A percentile compares a stretch with the other conserved stretches of the same genome.
Evolutionary conservation across 2,888 invertebrate species (phyloP).

Genomic region (Acanthopleura granulata): DNA sequence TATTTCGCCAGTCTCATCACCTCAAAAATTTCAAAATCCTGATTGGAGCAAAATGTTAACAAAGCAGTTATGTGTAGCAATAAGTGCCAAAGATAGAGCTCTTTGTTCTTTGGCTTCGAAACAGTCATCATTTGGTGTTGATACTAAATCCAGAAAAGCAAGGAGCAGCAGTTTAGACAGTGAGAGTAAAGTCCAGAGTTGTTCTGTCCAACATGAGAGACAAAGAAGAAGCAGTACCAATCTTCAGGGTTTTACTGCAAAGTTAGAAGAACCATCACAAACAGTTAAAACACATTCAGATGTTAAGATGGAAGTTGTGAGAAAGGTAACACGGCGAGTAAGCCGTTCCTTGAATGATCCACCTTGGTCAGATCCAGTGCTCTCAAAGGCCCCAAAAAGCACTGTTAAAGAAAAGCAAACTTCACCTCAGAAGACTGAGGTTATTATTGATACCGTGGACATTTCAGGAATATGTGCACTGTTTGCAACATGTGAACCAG

Average conservation of each 20-base stretch:
- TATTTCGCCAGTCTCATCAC: neutral
- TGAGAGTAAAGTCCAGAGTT: too few species aligned
- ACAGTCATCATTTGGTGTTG: neutral
- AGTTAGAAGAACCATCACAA: neutral
- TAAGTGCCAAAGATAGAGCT: neutral
- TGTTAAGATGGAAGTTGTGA: neutral
- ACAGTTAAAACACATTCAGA: neutral
- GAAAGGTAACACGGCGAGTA: neutral
- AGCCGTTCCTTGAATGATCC: neutral
- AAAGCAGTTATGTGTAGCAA: too few species aligned
- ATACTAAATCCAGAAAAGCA: neutral
- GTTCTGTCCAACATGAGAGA: too few species aligned
- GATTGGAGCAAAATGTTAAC: too few species aligned
- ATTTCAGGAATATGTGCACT: constrained; percentile 12
- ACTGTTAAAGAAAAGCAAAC: neutral
- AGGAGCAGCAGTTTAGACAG: neutral
- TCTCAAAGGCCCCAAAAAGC: neutral
- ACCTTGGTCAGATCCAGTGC: neutral
- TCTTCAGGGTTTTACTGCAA: neutral
- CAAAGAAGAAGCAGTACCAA: neutral
- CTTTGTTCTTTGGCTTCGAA: neutral
- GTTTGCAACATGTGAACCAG: neutral
- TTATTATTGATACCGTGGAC: constrained; percentile 17
- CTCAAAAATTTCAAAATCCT: too few species aligned
- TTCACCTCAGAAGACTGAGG: constrained; percentile 5